Percentiles rank a stretch among this genome's conserved stretches.
phyloP scores from a whole-genome alignment of 2,888 invertebrate genomes.

The Spodoptera littoralis region DNA sequence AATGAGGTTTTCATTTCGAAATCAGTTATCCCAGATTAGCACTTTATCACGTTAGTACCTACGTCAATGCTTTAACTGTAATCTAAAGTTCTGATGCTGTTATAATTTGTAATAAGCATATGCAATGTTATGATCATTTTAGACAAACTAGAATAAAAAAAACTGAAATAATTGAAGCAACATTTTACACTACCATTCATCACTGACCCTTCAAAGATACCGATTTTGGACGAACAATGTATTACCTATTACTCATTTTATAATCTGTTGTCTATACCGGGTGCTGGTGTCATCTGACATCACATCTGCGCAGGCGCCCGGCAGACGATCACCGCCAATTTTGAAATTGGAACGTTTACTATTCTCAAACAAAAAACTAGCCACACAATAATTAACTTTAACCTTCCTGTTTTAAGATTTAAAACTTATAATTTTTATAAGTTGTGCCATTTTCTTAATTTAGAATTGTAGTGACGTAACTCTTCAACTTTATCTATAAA shows the following conservation, averaged over 20 bases:
- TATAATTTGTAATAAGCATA: no score
- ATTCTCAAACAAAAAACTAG: constrained; percentile 57
- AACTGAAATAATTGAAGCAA: no score
- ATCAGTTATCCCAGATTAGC: no score
- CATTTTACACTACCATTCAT: no score
- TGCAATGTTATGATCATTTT: no score
- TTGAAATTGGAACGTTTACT: constrained; percentile 73
- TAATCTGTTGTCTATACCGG: constrained; percentile 36
- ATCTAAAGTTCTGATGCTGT: no score
- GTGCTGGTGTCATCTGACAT: constrained; percentile 65
- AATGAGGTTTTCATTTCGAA: no score
- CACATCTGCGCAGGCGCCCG: constrained; percentile 80
- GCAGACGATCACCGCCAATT: constrained; percentile 75
- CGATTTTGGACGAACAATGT: neutral
- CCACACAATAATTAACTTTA: constrained; percentile 61
- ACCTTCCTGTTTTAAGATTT: constrained; percentile 55
- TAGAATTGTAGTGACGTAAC: constrained; percentile 56
- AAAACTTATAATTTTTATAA: constrained; percentile 53
- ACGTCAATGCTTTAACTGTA: no score
- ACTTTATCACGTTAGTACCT: no score
- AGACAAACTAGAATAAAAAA: no score
- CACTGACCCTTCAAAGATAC: neutral
- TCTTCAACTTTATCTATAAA: constrained; percentile 18
- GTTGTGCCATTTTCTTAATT: constrained; percentile 51
- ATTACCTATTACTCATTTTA: constrained; percentile 8